Conservation (phyloP, 2,888 invertebrate species). For the Epicampocera succincta region DNA sequence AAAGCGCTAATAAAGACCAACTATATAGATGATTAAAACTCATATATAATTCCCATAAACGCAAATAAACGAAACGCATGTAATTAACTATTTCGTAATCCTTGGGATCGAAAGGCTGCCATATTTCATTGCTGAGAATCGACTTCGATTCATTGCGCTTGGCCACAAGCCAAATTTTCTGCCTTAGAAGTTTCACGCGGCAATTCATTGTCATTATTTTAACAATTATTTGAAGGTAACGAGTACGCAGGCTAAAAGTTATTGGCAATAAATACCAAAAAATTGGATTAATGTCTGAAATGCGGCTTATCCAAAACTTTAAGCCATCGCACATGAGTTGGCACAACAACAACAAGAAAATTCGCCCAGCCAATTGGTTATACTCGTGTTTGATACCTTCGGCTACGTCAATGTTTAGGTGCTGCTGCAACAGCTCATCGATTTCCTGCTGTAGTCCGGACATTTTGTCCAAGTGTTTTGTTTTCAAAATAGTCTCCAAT, state of each 20-base stretch:
- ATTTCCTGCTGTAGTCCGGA: conserved; percentile 33
- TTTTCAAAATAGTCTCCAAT: conserved; percentile 65
- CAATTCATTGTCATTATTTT: conserved; percentile 39
- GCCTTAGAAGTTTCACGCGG: conserved; percentile 16
- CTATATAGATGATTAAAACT: conserved; percentile 64
- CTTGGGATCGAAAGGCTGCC: conserved; percentile 59
- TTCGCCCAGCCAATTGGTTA: neutral
- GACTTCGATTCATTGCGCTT: conserved; percentile 42
- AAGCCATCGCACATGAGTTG: conserved; percentile 48
- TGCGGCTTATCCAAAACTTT: conserved; percentile 55
- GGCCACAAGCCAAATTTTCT: neutral
- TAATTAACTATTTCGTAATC: conserved; percentile 71
- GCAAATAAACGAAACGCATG: conserved; percentile 69
- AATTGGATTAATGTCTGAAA: conserved; percentile 36
- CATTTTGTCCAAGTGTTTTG: conserved; percentile 16
- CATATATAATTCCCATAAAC: conserved; percentile 60
- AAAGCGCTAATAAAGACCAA: conserved; percentile 66
- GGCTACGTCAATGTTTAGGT: neutral
- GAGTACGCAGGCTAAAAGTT: conserved; percentile 19
- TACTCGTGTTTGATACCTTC: neutral
- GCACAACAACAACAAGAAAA: neutral
- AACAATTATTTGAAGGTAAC: conserved; percentile 57
- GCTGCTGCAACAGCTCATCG: conserved; percentile 33
- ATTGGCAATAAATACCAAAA: conserved; percentile 49
- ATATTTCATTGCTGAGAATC: conserved; percentile 44